A percentile compares a stretch with the other conserved stretches of the same genome.
These are phyloP conservation scores for Rhynchopsitta pachyrhyncha DNA, from an alignment of 2,113 vertebrate species.

Conservation along the genomic window DNA sequence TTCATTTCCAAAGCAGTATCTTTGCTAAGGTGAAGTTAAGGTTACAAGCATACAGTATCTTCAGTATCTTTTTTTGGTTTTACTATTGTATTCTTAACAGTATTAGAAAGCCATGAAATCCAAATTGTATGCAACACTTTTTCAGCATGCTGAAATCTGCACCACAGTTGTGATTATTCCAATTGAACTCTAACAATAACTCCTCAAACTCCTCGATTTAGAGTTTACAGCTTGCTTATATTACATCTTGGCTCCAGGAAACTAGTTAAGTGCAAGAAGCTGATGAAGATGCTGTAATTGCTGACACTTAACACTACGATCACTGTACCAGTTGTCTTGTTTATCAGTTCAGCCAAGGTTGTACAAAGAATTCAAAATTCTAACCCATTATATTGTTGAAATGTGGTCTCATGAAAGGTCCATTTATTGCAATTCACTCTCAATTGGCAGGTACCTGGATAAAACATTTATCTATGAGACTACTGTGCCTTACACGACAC, in stretches of 20 bases:
- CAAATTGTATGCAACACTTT: neutral
- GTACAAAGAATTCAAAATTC: neutral
- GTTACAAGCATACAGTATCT: neutral
- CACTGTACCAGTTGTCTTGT: neutral
- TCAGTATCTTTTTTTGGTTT: neutral
- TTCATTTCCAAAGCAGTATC: neutral
- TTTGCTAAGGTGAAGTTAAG: slow-evolving; percentile 29
- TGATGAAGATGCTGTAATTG: neutral
- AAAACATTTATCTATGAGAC: rapidly evolving
- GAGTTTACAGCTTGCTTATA: neutral
- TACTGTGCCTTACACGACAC: neutral
- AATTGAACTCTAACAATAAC: neutral
- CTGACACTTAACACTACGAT: neutral
- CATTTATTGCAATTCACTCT: neutral
- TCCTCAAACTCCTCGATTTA: neutral
- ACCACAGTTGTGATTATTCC: neutral
- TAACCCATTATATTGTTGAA: neutral
- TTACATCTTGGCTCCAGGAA: neutral
- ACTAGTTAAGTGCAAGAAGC: neutral
- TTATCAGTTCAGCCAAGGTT: neutral
- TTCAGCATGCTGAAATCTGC: neutral
- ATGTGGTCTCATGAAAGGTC: neutral
- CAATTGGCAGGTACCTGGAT: neutral
- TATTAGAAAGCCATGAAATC: neutral
- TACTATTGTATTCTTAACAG: neutral